Evolutionary conservation across 2,797 vertebrate genomes (phyloP), one percentile per base, ranked within the genome.

Genomic region (Calcarius lapponicus): DNA sequence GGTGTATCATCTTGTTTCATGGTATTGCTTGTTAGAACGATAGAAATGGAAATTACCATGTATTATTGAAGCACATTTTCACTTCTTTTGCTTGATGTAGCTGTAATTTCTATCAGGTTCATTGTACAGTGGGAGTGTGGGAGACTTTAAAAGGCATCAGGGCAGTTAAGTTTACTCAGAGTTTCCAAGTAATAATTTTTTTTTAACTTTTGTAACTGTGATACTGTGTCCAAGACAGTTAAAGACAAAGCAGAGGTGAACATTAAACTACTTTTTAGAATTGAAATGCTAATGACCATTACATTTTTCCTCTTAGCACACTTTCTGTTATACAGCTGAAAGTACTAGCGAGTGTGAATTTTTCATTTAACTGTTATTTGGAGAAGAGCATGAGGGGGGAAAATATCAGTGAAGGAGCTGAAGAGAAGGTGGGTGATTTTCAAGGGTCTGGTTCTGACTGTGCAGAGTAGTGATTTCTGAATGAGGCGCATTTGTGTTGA

Each of bases 361-460:
- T 80, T 64, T 10, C 7, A 19, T 84, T 34, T 88, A 51, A 24
- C 45, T 90, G 32, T 60, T 89, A 29, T 5, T 79, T 57, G 56
- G 40, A 74, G 42, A 45, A 72, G 42, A 47, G 26, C 6, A 1
- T 0, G 2, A 48, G 22, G 32, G n/a, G 13, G 14, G 21, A 29
- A n/a, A 43, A 29, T 20, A 45, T 85, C 10, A 22, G 31, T 34
- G 81, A 81, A 91, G 51, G 28, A 79, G 31, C 20, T 72, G 60
- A 65, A 69, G 66, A 82, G 84, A 70, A 64, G n/a, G 22, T 73
- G 54, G 21, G 22, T 92, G 57, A 48, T 92, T 91, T 94, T 82
- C 56, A 79, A n/a, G 56, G 50, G 13, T 61, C 50, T 85, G 47
- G 11, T 60, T 93, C 53, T 79, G 64, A 56, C 48, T 70, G 42